These are phyloP conservation scores for Gymnorhina tibicen DNA, from an alignment of 2,113 vertebrate genomes.

Conservation along the genomic window DNA sequence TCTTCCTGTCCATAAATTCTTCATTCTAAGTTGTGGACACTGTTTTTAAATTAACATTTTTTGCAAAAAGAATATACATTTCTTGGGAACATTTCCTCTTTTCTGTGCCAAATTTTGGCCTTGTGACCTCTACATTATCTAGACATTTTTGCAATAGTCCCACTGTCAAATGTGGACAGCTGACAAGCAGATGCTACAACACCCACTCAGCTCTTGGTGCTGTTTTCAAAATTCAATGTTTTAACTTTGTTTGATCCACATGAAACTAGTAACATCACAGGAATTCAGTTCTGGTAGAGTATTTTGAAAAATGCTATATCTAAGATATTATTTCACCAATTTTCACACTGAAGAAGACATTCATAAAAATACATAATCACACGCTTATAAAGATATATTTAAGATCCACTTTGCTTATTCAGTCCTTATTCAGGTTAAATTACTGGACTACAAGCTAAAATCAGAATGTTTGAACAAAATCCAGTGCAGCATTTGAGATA, in stretches of 20 bases:
- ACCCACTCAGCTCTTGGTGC: not conserved
- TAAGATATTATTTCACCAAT: not conserved
- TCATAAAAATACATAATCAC: not conserved
- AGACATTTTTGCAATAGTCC: not conserved
- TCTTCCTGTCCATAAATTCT: not conserved
- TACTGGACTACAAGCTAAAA: not conserved
- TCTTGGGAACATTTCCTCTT: not conserved
- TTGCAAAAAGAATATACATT: not conserved
- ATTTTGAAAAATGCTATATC: not conserved
- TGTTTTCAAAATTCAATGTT: not conserved
- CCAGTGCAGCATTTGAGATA: not conserved
- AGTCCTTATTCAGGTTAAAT: not conserved
- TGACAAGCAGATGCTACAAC: constrained; percentile 4
- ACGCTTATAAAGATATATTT: not conserved
- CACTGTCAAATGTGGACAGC: not conserved
- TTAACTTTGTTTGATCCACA: not conserved
- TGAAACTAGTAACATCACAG: not conserved
- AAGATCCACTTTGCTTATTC: not conserved
- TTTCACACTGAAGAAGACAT: not conserved
- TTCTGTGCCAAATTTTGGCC: not conserved
- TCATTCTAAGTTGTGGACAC: not conserved
- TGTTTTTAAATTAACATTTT: not conserved
- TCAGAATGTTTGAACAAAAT: not conserved
- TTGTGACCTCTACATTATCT: not conserved
- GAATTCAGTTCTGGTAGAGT: not conserved